Percentiles rank a stretch among this genome's conserved stretches.
Evolutionary conservation across 2,888 invertebrate genomes (phyloP).

Genomic region (Tethea ocularis): DNA sequence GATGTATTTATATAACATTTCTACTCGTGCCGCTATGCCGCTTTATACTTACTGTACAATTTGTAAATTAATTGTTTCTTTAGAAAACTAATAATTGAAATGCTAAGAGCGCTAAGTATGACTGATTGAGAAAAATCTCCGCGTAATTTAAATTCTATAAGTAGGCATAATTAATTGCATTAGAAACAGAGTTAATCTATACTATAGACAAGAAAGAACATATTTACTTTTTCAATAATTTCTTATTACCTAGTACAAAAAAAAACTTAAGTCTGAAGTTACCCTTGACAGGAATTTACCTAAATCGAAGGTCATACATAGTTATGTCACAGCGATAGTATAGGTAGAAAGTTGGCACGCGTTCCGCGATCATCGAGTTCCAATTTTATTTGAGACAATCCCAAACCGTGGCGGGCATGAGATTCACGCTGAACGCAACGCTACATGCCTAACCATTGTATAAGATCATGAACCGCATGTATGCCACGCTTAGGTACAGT

Average conservation of each 20-base stretch:
- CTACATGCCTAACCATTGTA: conserved; percentile 23
- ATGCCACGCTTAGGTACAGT: conserved; percentile 24
- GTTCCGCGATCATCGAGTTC: conserved; percentile 49
- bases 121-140: not conserved
- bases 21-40: not conserved
- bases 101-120: not conserved
- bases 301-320: not conserved
- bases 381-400: conserved; percentile 54
- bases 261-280: not conserved
- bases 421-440: conserved; percentile 26
- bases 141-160: not conserved
- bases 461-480: conserved; percentile 32
- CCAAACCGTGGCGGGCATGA: conserved; percentile 21
- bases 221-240: too few relatives aligned
- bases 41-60: not conserved
- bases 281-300: not conserved
- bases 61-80: not conserved
- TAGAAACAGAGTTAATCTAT: too few relatives aligned
- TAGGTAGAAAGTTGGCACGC: conserved; percentile 55
- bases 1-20: conserved; percentile 24
- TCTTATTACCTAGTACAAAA: too few relatives aligned
- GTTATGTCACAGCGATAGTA: not conserved
- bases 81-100: not conserved
- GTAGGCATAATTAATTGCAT: too few relatives aligned
- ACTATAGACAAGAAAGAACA: not conserved